phyloP scores from a whole-genome alignment of 2,888 invertebrate species.

The Tinea trinotella region DNA sequence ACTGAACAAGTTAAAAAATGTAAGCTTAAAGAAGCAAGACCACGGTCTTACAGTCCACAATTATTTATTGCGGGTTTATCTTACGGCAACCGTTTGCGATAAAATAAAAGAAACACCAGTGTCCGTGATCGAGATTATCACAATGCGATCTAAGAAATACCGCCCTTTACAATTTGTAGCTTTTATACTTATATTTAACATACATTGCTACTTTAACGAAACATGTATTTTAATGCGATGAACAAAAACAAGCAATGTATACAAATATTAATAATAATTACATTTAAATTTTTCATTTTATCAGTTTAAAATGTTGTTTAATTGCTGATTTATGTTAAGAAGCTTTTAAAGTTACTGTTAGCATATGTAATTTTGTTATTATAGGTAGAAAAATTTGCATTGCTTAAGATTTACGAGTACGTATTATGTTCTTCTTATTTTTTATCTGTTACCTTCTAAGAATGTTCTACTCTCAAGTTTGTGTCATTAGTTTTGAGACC shows the following conservation, averaged over 20 bases:
- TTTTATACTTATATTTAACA: neutral
- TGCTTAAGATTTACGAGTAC: neutral
- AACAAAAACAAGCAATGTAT: neutral
- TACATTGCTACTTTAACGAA: neutral
- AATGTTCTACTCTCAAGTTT: too few species aligned
- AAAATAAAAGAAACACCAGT: conserved; percentile 67
- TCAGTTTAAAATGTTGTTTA: neutral
- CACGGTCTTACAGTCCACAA: conserved; percentile 48
- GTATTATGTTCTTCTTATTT: too few species aligned
- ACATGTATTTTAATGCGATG: neutral
- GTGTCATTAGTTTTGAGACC: too few species aligned
- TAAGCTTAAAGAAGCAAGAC: conserved; percentile 29
- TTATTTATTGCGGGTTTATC: conserved; percentile 68
- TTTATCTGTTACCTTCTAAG: too few species aligned
- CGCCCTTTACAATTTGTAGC: neutral
- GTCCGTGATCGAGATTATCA: conserved; percentile 65
- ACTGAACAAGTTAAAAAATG: neutral
- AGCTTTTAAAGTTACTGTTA: neutral
- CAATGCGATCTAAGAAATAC: conserved; percentile 39
- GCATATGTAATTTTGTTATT: neutral
- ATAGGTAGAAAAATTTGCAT: neutral
- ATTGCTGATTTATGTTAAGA: neutral
- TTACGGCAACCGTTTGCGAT: conserved; percentile 56
- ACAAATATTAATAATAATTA: neutral
- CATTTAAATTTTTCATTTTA: neutral